Evolutionary conservation across 2,797 vertebrate genomes (phyloP).

Genomic region (Sphenopsis melanotis): DNA sequence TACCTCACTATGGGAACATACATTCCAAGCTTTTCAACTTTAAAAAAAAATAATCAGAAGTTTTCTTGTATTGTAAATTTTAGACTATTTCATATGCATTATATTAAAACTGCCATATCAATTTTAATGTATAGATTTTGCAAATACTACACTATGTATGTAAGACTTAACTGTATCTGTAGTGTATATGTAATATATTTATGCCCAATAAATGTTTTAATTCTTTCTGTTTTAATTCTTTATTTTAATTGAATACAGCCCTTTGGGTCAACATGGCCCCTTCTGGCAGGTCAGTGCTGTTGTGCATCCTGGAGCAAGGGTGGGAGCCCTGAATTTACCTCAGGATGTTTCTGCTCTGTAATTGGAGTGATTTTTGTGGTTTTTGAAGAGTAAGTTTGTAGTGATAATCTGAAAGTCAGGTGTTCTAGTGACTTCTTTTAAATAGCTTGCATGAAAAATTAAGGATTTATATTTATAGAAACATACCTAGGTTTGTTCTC

Average conservation of each 20-base stretch:
- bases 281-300: not conserved
- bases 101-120: slow-evolving; percentile 99
- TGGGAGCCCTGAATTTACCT: not conserved
- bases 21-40: slow-evolving; percentile 98
- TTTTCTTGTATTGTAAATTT: slow-evolving; percentile 99
- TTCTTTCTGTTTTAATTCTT: slow-evolving; percentile 98
- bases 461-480: not conserved
- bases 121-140: slow-evolving; percentile 99
- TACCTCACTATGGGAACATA: slow-evolving; percentile 93
- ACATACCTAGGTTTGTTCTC: not conserved
- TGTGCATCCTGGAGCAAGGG: not conserved
- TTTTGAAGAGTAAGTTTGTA: not conserved
- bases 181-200: slow-evolving; percentile 99
- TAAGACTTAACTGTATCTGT: slow-evolving; percentile 99
- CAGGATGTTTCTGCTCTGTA: not conserved
- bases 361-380: not conserved
- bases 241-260: slow-evolving; percentile 49
- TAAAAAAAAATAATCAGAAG: slow-evolving; percentile 74
- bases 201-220: slow-evolving; percentile 99
- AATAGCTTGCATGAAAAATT: not conserved
- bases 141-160: slow-evolving; percentile 99
- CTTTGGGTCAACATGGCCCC: fast-evolving
- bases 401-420: not conserved
- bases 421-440: not conserved
- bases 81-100: slow-evolving; percentile 99